Evolutionary conservation across 2,797 vertebrate genomes (phyloP), one percentile per base, ranked within the genome.

Genomic region (Cyclopterus lumpus): DNA sequence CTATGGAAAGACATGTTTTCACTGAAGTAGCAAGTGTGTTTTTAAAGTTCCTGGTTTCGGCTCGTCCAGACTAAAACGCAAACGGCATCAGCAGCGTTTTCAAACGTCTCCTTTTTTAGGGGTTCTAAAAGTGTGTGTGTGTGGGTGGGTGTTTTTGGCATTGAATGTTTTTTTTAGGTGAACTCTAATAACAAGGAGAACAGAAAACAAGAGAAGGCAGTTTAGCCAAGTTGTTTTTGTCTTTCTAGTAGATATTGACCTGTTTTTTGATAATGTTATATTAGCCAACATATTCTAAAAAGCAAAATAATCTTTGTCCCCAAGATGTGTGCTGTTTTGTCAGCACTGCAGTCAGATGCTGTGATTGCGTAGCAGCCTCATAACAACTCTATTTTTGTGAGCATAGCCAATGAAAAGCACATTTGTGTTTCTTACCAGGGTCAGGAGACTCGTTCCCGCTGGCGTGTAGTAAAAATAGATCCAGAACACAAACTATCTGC

Each of bases 271-370:
- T n/a, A 53, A 10, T 0, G 3, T 55, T 78, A 36, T 68, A 58
- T 74, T 69, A 42, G 5, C 1, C 0, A 71, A 53, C 48, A 36
- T 64, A 58, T 82, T 71, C 49, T 68, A 15, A 61, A 83, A 80
- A 75, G 69, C 84, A 67, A 74, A 83, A 38, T 67, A 30, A 68
- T 81, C 53, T 80, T 79, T 84, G 49, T 77, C 36, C 44, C 32
- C 18, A 44, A 28, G 79, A 79, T 48, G 73, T 60, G 40, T 75
- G 32, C 44, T 71, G 14, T 77, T 86, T 81, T 86, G 73, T 89
- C 79, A 89, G 75, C 81, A 86, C 80, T 59, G 54, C 53, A 91
- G 86, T 94, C 92, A 93, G 90, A 91, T 85, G 88, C 71, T 85
- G 36, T 71, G 70, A 71, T 90, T 88, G 75, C 48, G 54, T 64